phyloP scores from a whole-genome alignment of 2,888 invertebrate species.

The Euzophera pinguis region DNA sequence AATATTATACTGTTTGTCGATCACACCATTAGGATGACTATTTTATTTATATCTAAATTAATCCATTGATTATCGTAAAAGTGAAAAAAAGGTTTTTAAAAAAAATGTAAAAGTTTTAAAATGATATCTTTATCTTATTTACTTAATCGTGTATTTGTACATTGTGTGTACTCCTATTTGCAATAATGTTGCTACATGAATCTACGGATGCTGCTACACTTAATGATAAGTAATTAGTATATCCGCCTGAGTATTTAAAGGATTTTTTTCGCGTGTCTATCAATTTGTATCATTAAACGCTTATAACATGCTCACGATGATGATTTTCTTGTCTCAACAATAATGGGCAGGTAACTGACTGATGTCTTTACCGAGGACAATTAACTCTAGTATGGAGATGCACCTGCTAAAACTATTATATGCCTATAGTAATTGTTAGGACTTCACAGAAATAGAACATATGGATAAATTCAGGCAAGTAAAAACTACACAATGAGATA shows the following conservation, averaged over 20 bases:
- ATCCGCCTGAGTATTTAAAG: slow-evolving; percentile 5
- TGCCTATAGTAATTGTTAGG: slow-evolving; percentile 58
- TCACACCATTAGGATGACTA: too few species aligned
- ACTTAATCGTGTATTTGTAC: too few species aligned
- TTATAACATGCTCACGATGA: not conserved
- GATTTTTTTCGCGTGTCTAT: not conserved
- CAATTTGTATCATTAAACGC: slow-evolving; percentile 6
- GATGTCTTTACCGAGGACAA: slow-evolving; percentile 42
- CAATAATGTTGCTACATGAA: not conserved
- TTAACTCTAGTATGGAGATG: slow-evolving; percentile 58
- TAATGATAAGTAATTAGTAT: not conserved
- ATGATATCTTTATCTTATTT: too few species aligned
- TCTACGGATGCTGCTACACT: not conserved
- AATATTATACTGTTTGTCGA: too few species aligned
- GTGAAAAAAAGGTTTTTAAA: too few species aligned
- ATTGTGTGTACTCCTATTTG: not conserved
- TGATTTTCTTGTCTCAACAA: slow-evolving; percentile 45
- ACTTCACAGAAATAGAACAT: slow-evolving; percentile 30
- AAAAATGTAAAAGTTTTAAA: too few species aligned
- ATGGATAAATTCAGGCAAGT: slow-evolving; percentile 7
- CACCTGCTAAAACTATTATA: slow-evolving; percentile 63
- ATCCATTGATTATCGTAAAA: too few species aligned
- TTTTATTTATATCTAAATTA: too few species aligned
- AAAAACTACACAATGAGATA: slow-evolving; percentile 1
- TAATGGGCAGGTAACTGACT: slow-evolving; percentile 50